Evolutionary conservation across 2,888 invertebrate species (phyloP).

Genomic region (Tetramorium bicarinatum): DNA sequence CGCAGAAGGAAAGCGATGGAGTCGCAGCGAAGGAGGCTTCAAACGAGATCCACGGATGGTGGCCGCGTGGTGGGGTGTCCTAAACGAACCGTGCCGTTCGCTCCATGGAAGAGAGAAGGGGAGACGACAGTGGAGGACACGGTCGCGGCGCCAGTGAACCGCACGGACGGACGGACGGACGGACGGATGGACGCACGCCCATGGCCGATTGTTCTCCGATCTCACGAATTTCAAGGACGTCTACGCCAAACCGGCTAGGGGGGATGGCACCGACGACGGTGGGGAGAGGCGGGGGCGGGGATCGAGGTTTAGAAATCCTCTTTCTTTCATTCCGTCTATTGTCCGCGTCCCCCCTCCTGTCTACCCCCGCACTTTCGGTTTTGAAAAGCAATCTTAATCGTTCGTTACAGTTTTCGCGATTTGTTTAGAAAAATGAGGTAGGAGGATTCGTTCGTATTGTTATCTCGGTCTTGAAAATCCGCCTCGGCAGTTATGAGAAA

Average conservation of each 20-base stretch:
- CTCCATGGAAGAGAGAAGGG: not conserved
- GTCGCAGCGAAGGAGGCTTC: constrained; percentile 59
- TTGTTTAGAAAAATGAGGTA: not conserved
- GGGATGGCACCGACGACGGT: constrained; percentile 5
- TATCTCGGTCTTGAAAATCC: not conserved
- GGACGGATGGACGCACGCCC: constrained; percentile 60
- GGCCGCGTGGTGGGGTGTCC: constrained; percentile 62
- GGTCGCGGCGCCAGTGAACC: constrained; percentile 76
- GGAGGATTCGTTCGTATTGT: not conserved
- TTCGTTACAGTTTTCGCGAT: constrained; percentile 13
- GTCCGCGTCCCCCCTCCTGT: constrained; percentile 26
- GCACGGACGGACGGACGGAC: constrained; percentile 65
- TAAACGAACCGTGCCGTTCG: constrained; percentile 62
- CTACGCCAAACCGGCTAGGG: constrained; percentile 82
- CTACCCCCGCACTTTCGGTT: not conserved
- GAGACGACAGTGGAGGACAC: constrained; percentile 61
- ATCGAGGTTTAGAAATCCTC: constrained; percentile 66
- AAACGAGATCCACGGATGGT: constrained; percentile 58
- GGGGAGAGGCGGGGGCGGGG: constrained; percentile 46
- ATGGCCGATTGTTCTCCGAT: constrained; percentile 81
- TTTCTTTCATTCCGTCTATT: constrained; percentile 52
- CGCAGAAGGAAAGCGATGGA: constrained; percentile 54
- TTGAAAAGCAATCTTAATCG: not conserved
- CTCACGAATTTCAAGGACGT: constrained; percentile 86
- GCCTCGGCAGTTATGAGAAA: not conserved